Evolutionary conservation across 2,113 vertebrate genomes (phyloP).

Genomic region (Amphiprion percula): DNA sequence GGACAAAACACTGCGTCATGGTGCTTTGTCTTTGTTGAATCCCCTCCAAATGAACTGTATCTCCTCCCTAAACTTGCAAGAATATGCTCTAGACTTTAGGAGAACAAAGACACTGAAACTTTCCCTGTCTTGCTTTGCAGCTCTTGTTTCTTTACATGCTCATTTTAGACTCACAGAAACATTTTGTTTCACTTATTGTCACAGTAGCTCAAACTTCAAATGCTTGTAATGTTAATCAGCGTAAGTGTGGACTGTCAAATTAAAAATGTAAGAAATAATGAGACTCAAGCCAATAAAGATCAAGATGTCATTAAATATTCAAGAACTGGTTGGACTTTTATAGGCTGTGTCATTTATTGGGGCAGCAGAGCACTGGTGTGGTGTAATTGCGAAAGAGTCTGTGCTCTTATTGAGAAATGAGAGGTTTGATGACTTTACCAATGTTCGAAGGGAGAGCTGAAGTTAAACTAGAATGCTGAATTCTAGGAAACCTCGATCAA

Average conservation of each 20-base stretch:
- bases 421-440: neutral
- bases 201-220: neutral
- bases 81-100: neutral
- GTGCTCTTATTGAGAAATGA: neutral
- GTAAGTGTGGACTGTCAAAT: conserved; percentile 33
- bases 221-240: conserved; percentile 14
- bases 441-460: neutral
- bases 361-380: conserved; percentile 19
- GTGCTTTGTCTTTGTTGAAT: conserved; percentile 12
- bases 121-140: neutral
- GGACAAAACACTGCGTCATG: conserved; percentile 26
- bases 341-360: conserved; percentile 52
- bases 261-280: conserved; percentile 51
- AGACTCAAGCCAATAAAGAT: conserved; percentile 45
- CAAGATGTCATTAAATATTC: conserved; percentile 54
- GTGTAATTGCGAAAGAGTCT: neutral
- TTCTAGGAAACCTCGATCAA: too few relatives aligned
- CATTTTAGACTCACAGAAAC: neutral
- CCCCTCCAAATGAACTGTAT: neutral
- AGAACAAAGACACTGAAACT: neutral
- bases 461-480: neutral
- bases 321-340: conserved; percentile 53
- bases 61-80: conserved; percentile 4
- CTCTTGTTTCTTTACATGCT: neutral
- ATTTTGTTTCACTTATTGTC: neutral